These are phyloP conservation scores for Channallabes apus DNA, from an alignment of 2,797 vertebrate genomes.

Conservation along the genomic window DNA sequence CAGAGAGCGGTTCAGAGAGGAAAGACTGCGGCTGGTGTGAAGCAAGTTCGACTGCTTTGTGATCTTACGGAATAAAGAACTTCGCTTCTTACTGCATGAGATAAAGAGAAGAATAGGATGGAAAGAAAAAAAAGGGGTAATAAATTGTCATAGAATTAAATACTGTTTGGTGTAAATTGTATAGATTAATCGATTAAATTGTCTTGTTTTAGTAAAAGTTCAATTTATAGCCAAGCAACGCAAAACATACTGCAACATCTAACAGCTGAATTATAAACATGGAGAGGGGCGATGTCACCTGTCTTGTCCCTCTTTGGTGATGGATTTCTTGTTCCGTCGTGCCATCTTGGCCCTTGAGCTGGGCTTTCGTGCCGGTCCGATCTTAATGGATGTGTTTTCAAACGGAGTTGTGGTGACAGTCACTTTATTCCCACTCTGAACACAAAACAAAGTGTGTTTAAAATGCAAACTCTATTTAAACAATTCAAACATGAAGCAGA, in stretches of 20 bases:
- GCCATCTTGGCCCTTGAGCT: constrained; percentile 94
- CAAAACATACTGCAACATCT: background rate
- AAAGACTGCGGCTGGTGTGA: constrained; percentile 90
- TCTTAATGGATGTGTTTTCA: constrained; percentile 93
- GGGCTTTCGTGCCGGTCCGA: constrained; percentile 86
- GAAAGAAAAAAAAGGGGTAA: background rate
- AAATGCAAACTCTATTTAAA: background rate
- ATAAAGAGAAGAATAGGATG: background rate
- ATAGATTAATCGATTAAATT: background rate
- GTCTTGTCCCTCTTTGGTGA: constrained; percentile 84
- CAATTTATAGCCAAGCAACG: background rate
- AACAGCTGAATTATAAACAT: background rate
- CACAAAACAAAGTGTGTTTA: constrained; percentile 9
- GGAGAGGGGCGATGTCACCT: constrained; percentile 57
- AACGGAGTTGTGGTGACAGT: constrained; percentile 91
- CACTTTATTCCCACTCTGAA: constrained; percentile 88
- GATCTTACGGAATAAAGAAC: constrained; percentile 89
- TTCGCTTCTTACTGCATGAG: constrained; percentile 80
- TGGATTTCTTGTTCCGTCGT: constrained; percentile 81
- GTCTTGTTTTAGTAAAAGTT: background rate
- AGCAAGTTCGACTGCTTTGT: constrained; percentile 92
- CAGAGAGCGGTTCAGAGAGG: constrained; percentile 88
- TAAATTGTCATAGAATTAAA: background rate
- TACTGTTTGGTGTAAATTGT: background rate
- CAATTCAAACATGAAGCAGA: background rate